phyloP scores from a whole-genome alignment of 2,888 invertebrate species.

The Dorcus parallelipipedus region DNA sequence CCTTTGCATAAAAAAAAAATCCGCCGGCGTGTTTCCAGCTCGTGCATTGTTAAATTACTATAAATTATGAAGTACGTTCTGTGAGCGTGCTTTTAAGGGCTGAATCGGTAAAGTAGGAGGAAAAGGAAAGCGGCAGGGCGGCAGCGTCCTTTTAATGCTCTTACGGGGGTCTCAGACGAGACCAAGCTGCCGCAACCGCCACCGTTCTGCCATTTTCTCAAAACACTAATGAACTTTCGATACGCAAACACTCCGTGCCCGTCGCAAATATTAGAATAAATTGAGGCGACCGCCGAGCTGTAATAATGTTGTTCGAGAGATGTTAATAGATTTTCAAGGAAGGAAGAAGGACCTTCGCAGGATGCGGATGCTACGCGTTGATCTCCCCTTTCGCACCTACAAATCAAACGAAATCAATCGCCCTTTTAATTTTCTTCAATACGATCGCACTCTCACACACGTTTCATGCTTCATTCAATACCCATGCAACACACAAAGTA shows the following conservation, averaged over 20 bases:
- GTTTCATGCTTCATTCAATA: too few species aligned
- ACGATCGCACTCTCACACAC: neutral
- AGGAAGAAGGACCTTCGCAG: constrained; percentile 14
- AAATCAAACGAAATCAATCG: constrained; percentile 5
- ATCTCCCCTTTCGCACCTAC: constrained; percentile 12
- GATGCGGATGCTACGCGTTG: constrained; percentile 16
- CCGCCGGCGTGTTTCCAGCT: constrained; percentile 26
- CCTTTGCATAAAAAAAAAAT: constrained; percentile 23
- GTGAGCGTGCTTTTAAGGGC: constrained; percentile 33
- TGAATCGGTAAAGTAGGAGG: constrained; percentile 36
- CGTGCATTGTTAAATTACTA: constrained; percentile 37
- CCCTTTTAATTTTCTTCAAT: neutral
- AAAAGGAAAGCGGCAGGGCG: constrained; percentile 30
- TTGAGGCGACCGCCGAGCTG: neutral
- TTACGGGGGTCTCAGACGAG: constrained; percentile 22
- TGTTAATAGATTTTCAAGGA: constrained; percentile 3
- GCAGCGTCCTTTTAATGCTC: constrained; percentile 37
- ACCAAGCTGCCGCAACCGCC: constrained; percentile 20
- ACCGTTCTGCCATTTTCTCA: constrained; percentile 23
- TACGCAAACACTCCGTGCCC: constrained; percentile 15
- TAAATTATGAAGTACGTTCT: constrained; percentile 30
- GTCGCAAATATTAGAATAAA: constrained; percentile 12
- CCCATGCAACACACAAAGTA: too few species aligned
- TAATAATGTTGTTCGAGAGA: neutral
- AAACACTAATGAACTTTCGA: constrained; percentile 30